Evolutionary conservation across 2,888 invertebrate genomes (phyloP), one percentile per base, ranked within the genome.

Genomic region (Laspeyria flexula): DNA sequence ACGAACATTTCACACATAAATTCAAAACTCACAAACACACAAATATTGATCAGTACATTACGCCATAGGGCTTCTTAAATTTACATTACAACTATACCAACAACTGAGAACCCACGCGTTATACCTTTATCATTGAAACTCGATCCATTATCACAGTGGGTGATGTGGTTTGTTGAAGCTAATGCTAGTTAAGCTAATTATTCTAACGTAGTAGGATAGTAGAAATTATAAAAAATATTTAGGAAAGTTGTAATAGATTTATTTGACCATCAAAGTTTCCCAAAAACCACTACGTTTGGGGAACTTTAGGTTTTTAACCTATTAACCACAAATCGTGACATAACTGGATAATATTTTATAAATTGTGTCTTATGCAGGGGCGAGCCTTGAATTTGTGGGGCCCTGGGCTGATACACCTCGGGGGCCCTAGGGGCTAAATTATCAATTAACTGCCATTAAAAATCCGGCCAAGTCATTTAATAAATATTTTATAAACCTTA

Each of bases 111-210:
- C 58, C 81, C 84, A 79, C 79, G 55, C 86, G 44, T 72, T 66
- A 78, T 68, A 64, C 83, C 84, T 73, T 80, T 77, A 75, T 73
- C 80, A 69, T 62, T 73, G 56, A 50, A 67, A 60, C 78, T 75
- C 89, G 71, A 81, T 83, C 90, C 88, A 79, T 81, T 91, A 91
- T 91, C 90, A 91, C 90, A 91, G 90, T 78, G 86, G 84, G 88
- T 81, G 90, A 91, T 90, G 90, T 90, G 88, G 88, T 75, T 67
- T 60, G 7, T 49, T 15, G 23, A 61, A 64, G 66, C 57, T 75
- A 61, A 64, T 55, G 54, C 61, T 73, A 71, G 66, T 63, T 65
- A 75, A 55, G 60, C 71, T 75, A 74, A 61, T 60, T 74, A 72
- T 46, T 55, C 55, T 63, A 59, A 52, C 13, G 15, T 61, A 61